Conservation (phyloP, 2,888 invertebrate species). For the Elmis aenea region DNA sequence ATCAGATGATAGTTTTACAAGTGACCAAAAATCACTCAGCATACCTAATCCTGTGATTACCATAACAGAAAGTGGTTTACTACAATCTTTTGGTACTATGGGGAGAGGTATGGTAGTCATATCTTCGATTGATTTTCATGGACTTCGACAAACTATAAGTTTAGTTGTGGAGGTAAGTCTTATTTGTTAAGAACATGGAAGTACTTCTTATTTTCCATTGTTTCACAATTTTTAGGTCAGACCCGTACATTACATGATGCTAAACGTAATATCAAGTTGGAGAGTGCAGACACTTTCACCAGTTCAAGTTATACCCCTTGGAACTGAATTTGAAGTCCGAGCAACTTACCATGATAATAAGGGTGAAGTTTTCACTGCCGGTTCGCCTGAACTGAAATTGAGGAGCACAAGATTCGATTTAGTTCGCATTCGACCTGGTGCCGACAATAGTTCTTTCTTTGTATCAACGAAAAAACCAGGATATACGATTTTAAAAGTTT, state of each 20-base stretch:
- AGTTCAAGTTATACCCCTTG: slow-evolving; percentile 46
- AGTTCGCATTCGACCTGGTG: slow-evolving; percentile 42
- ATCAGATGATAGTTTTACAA: background rate
- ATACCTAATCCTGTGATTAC: slow-evolving; percentile 33
- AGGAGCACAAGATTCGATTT: slow-evolving; percentile 49
- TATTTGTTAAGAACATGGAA: slow-evolving; percentile 1
- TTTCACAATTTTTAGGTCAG: slow-evolving; percentile 37
- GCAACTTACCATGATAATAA: slow-evolving; percentile 54
- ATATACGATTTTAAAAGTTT: slow-evolving; percentile 50
- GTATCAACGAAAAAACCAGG: slow-evolving; percentile 48
- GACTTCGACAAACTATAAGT: slow-evolving; percentile 50
- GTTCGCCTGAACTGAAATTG: slow-evolving; percentile 47
- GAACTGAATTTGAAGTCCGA: slow-evolving; percentile 47
- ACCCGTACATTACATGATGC: slow-evolving; percentile 47
- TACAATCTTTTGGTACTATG: slow-evolving; percentile 38
- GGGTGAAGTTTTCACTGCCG: slow-evolving; percentile 52
- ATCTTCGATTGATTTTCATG: slow-evolving; percentile 50
- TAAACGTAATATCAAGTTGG: slow-evolving; percentile 40
- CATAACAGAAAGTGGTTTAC: slow-evolving; percentile 37
- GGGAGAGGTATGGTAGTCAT: slow-evolving; percentile 48
- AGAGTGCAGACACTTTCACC: slow-evolving; percentile 29
- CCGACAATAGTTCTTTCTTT: slow-evolving; percentile 47
- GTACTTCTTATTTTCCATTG: no score
- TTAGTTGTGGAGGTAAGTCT: slow-evolving; percentile 49
- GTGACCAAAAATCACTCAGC: slow-evolving; percentile 28